Conservation (phyloP, 2,797 vertebrate species). For the Myoxocephalus aenaeus region DNA sequence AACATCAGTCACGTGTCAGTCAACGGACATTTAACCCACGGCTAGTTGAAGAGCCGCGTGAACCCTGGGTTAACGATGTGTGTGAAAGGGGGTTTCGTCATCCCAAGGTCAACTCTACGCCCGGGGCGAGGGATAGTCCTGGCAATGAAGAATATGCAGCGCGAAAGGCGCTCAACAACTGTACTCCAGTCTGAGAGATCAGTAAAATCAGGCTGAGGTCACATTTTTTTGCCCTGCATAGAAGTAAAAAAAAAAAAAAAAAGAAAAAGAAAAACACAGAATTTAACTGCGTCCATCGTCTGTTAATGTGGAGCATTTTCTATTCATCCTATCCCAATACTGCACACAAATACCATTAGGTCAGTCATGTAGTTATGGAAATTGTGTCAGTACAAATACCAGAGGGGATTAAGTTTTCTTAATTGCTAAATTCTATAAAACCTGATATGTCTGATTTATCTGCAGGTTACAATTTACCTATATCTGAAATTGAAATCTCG, state of each 20-base stretch:
- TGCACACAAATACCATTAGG: constrained; percentile 11
- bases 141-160: not conserved
- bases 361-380: not conserved
- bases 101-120: not conserved
- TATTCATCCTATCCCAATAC: not conserved
- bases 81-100: not conserved
- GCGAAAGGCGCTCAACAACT: not conserved
- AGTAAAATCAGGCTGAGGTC: not conserved
- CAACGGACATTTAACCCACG: not conserved
- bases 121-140: not conserved
- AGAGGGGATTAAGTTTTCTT: not conserved
- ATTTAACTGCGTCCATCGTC: not conserved
- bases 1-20: not conserved
- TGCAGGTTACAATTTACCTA: not conserved
- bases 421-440: not conserved
- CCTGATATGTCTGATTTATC: not conserved
- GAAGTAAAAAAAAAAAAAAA: too few relatives aligned
- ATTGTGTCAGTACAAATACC: not conserved
- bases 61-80: not conserved
- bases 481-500: not conserved
- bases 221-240: not conserved
- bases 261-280: not conserved
- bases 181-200: not conserved
- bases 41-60: not conserved
- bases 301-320: not conserved